Evolutionary conservation across 2,888 invertebrate species (phyloP).

Genomic region (Cerastis leucographa): DNA sequence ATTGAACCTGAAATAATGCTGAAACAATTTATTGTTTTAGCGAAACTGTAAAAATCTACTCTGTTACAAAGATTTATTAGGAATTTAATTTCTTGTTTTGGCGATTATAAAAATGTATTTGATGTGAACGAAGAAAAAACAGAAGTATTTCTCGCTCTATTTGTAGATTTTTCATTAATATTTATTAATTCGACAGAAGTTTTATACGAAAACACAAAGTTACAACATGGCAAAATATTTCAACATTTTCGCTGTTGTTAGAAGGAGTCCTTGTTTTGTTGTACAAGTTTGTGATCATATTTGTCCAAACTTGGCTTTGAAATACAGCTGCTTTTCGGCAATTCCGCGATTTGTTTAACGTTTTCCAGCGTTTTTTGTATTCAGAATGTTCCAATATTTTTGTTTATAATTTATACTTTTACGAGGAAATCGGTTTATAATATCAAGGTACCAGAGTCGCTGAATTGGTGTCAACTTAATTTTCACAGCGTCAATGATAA

Average conservation of each 20-base stretch:
- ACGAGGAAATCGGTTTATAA: neutral
- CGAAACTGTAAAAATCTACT: neutral
- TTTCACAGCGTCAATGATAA: neutral
- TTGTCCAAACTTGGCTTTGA: constrained; percentile 20
- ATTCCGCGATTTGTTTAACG: constrained; percentile 7
- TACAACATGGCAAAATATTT: constrained; percentile 21
- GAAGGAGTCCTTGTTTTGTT: constrained; percentile 15
- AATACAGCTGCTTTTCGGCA: constrained; percentile 12
- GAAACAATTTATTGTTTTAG: neutral
- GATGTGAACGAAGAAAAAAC: neutral
- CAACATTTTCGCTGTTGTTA: neutral
- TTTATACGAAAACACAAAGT: constrained; percentile 4
- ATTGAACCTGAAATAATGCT: constrained; percentile 11
- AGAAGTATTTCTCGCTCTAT: neutral
- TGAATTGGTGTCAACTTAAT: neutral
- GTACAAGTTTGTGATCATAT: constrained; percentile 25
- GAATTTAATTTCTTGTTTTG: neutral
- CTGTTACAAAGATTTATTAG: neutral
- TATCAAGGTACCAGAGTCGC: neutral
- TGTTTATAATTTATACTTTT: neutral
- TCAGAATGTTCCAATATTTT: neutral
- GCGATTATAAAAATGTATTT: neutral
- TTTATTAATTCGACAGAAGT: constrained; percentile 11
- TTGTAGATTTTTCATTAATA: constrained; percentile 13
- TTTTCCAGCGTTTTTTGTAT: constrained; percentile 9